Percentiles rank a stretch among this genome's conserved stretches.
Evolutionary conservation across 2,888 invertebrate genomes (phyloP).

Genomic region (Hydrotaea diabolus): DNA sequence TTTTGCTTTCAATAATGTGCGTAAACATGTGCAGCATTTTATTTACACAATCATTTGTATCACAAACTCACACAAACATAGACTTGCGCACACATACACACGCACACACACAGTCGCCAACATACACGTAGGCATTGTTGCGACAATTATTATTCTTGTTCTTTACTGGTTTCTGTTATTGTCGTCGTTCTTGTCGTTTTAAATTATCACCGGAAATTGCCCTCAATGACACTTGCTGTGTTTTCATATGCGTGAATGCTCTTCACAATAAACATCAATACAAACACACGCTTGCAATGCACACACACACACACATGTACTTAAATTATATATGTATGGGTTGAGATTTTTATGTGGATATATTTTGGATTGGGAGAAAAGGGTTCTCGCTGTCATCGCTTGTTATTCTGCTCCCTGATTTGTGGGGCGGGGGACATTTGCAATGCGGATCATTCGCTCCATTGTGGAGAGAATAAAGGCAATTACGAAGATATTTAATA

Average conservation of each 20-base stretch:
- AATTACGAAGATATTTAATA: conserved; percentile 22
- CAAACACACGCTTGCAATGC: not conserved
- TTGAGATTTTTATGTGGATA: conserved; percentile 30
- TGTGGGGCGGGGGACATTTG: not conserved
- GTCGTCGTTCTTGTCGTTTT: conserved; percentile 44
- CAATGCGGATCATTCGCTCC: not conserved
- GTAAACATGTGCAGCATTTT: conserved; percentile 36
- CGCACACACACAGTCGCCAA: not conserved
- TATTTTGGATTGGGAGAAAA: not conserved
- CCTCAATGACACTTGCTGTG: conserved; percentile 48
- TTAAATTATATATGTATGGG: conserved; percentile 2
- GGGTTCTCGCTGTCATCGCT: not conserved
- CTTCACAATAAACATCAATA: conserved; percentile 26
- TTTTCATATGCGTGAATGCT: conserved; percentile 35
- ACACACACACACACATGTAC: not conserved
- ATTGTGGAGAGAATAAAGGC: conserved; percentile 1
- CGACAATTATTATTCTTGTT: conserved; percentile 50
- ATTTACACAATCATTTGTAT: conserved; percentile 39
- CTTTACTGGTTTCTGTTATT: conserved; percentile 40
- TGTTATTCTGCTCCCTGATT: too few relatives aligned
- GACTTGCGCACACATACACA: not conserved
- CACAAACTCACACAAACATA: not conserved
- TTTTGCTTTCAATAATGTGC: conserved; percentile 43
- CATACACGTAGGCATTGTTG: conserved; percentile 23
- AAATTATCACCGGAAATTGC: conserved; percentile 53